These are phyloP conservation scores for Cantharis rufa DNA, from an alignment of 2,888 invertebrate species.

Conservation along the genomic window DNA sequence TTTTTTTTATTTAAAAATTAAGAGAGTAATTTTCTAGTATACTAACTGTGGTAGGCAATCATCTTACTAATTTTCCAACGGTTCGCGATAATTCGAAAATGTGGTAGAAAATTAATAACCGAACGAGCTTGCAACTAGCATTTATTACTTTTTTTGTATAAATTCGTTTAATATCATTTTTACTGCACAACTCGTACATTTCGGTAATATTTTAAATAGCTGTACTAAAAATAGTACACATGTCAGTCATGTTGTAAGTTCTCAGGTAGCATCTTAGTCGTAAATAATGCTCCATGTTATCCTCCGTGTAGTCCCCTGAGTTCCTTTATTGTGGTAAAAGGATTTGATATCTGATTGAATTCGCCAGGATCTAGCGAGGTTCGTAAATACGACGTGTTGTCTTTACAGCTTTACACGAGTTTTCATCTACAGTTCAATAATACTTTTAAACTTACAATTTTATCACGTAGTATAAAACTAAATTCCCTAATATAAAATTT, in stretches of 20 bases:
- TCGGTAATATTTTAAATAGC: conserved; percentile 36
- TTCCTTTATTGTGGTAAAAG: conserved; percentile 48
- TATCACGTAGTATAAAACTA: neutral
- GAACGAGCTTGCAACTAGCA: neutral
- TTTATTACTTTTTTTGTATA: neutral
- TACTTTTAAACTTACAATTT: conserved; percentile 5
- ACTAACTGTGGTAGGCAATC: neutral
- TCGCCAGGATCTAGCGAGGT: conserved; percentile 41
- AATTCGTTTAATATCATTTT: neutral
- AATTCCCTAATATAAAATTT: neutral
- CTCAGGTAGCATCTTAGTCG: conserved; percentile 36
- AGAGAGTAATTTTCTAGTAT: neutral
- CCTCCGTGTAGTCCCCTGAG: conserved; percentile 39
- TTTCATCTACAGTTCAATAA: conserved; percentile 19
- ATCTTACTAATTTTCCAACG: neutral
- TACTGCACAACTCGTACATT: neutral
- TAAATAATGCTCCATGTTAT: conserved; percentile 43
- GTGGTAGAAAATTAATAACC: neutral
- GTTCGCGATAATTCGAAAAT: neutral
- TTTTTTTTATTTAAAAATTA: neutral
- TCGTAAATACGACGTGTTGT: conserved; percentile 45
- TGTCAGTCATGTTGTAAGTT: conserved; percentile 39
- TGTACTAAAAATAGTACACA: conserved; percentile 43
- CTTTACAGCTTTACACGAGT: conserved; percentile 26
- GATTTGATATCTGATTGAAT: conserved; percentile 52